Base-by-base conservation (phyloP, 2,888 invertebrate genomes). In the Micoletzkya japonica region DNA sequence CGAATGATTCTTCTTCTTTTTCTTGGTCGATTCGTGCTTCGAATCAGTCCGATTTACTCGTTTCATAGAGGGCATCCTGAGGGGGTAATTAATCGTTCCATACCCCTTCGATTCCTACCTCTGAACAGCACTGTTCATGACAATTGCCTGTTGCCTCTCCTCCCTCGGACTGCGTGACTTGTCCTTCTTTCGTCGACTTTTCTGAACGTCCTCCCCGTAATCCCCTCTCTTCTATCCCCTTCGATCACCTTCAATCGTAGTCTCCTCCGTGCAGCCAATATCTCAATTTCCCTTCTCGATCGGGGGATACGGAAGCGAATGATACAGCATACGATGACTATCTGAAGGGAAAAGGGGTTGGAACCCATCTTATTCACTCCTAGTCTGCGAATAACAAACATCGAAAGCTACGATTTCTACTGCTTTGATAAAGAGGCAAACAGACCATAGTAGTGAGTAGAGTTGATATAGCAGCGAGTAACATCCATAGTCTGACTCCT, bases 221-320 rank as follows among this genome's bases (percentile, higher is more conserved):
- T n/a, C n/a, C n/a, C n/a, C n/a, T n/a, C n/a, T n/a, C n/a, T n/a
- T n/a, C n/a, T n/a, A n/a, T n/a, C n/a, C n/a, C n/a, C n/a, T n/a
- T n/a, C n/a, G n/a, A n/a, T 37, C 20, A 66, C 64, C 28, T 54
- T 36, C 34, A 66, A 54, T 20, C 64, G 4, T 37, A 30, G 37
- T 20, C 64, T 28, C 32, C 64, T 36, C 24, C 64, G 34, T 6
- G 52, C 54, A 6, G 64, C 64, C 0, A 66, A 20, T 14, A 66
- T 66, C n/a, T 66, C 64, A 7, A 52, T 66, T 34, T 66, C 64
- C 7, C 64, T 1, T 26, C 64, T 28, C 14, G 64, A 37, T 0
- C 64, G 52, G 3, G 64, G 64, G 54, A 66, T 66, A 28, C 64
- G 64, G 26, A 66, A 37, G 4, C 64, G 64, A 20, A 66, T 66